Conservation (phyloP, 1,140 invertebrate genomes). For the Halyomorpha halys region DNA sequence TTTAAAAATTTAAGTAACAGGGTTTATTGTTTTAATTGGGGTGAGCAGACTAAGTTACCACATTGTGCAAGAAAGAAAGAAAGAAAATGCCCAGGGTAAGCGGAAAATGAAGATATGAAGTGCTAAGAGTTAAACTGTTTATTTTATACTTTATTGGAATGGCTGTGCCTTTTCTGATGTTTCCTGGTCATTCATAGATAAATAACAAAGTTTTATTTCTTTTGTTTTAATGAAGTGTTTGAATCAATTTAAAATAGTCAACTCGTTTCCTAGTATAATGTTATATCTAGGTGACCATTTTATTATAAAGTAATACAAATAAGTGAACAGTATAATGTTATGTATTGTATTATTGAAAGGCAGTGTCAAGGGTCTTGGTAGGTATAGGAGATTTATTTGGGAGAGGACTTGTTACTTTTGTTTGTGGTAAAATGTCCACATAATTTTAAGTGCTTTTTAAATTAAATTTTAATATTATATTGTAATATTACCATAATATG, state of each 20-base stretch:
- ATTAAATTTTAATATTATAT: conserved; percentile 19
- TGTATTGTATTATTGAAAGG: conserved; percentile 5
- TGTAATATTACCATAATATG: conserved; percentile 25
- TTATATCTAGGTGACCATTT: background rate
- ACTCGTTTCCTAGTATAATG: conserved; percentile 14
- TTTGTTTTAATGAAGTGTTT: background rate
- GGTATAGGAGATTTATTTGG: conserved; percentile 2
- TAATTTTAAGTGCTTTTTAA: conserved; percentile 30
- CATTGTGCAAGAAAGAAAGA: too few relatives aligned
- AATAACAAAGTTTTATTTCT: background rate
- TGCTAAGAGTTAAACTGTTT: too few relatives aligned
- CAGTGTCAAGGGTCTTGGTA: background rate
- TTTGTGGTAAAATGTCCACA: conserved; percentile 14
- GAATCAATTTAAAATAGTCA: background rate
- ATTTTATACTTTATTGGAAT: conserved; percentile 1
- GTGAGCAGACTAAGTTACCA: too few relatives aligned
- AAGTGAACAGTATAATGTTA: background rate
- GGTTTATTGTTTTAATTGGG: too few relatives aligned
- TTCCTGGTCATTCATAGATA: background rate
- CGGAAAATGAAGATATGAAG: too few relatives aligned
- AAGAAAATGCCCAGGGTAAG: too few relatives aligned
- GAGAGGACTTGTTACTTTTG: conserved; percentile 9
- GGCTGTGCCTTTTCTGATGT: conserved; percentile 17
- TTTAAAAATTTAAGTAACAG: too few relatives aligned
- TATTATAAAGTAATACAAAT: conserved; percentile 3